phyloP scores from a whole-genome alignment of 2,113 vertebrate species.

The Limnothrissa miodon region DNA sequence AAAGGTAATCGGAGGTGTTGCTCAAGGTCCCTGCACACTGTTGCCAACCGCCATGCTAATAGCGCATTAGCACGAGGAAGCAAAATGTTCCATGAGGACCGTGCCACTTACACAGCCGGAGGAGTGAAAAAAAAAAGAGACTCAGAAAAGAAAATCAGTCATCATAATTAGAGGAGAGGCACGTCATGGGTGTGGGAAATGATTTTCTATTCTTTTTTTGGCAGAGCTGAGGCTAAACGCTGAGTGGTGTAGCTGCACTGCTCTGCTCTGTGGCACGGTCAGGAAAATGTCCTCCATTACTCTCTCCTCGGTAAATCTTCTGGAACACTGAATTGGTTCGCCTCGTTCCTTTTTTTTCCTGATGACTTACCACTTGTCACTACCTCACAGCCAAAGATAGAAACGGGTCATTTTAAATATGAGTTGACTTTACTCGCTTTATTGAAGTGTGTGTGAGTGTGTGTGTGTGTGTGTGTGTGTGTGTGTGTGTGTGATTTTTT shows the following conservation, averaged over 20 bases:
- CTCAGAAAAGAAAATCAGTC: constrained; percentile 20
- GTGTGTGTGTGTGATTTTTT: neutral
- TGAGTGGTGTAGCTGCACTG: neutral
- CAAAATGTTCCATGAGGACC: neutral
- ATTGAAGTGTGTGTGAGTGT: neutral
- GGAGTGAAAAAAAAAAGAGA: constrained; percentile 16
- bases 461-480: constrained; percentile 22
- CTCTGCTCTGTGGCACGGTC: neutral
- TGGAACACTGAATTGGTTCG: neutral
- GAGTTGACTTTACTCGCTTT: neutral
- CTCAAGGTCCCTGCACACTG: neutral
- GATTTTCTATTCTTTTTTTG: neutral
- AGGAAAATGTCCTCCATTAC: constrained; percentile 13
- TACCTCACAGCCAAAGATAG: neutral
- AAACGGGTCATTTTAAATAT: constrained; percentile 8
- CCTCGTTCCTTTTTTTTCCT: constrained; percentile 18
- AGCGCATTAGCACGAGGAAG: neutral
- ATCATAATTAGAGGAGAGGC: constrained; percentile 25
- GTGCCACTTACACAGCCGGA: neutral
- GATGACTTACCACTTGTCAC: neutral
- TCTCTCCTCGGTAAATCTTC: constrained; percentile 18
- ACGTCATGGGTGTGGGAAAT: neutral
- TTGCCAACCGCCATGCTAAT: neutral
- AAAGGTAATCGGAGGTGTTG: neutral
- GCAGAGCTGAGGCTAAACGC: constrained; percentile 21